Conservation (phyloP, 2,797 vertebrate species). For the Tiaroga cobitis region DNA sequence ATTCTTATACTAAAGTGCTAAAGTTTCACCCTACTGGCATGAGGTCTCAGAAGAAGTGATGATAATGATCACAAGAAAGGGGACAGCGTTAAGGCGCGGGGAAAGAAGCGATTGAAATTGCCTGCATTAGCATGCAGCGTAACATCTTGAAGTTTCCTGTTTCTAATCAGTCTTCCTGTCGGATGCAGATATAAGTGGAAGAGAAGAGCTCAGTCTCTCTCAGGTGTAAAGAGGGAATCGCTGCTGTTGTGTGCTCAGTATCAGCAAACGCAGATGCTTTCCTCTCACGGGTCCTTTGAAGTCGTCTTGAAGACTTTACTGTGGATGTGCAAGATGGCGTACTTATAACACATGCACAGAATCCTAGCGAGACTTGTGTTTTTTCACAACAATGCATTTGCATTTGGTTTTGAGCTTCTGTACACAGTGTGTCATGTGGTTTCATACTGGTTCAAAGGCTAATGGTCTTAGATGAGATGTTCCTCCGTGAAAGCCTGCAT, state of each 20-base stretch:
- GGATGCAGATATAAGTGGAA: constrained; percentile 19
- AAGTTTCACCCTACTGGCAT: background rate
- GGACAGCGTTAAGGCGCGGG: background rate
- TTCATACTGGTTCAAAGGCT: background rate
- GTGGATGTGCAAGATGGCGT: background rate
- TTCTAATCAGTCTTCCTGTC: constrained; percentile 20
- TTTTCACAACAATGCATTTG: background rate
- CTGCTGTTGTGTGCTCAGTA: constrained; percentile 7
- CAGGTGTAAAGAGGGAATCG: constrained; percentile 6
- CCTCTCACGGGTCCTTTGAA: constrained; percentile 34
- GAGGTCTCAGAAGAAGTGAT: constrained; percentile 2
- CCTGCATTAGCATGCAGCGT: constrained; percentile 17
- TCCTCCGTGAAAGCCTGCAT: constrained; percentile 11
- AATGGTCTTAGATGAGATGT: background rate
- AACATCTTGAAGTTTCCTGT: constrained; percentile 23
- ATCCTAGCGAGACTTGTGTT: background rate
- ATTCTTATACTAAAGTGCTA: background rate
- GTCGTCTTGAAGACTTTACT: constrained; percentile 9
- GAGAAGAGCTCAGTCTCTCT: constrained; percentile 14
- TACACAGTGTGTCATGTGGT: background rate
- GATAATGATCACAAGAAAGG: background rate
- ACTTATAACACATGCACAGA: background rate
- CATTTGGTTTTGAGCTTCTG: background rate
- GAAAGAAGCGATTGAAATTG: background rate
- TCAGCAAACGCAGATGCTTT: constrained; percentile 24